Base-by-base conservation (phyloP, 2,888 invertebrate genomes). In the Papilio protenor region DNA sequence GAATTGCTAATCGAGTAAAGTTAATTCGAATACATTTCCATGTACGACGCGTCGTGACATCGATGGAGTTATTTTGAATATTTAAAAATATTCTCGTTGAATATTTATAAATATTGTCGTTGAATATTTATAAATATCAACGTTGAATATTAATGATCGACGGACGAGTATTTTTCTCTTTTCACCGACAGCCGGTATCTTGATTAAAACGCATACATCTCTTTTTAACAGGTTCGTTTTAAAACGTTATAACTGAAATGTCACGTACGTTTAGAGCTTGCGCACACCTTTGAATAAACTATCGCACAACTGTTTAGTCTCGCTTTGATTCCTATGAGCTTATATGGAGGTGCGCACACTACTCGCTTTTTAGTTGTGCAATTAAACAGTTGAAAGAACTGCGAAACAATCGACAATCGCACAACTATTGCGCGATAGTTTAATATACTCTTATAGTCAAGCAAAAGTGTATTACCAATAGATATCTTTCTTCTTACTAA, bases 31-130 rank as follows among this genome's bases (percentile, higher is more conserved):
- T 72, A 75, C 80, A 82, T 85, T 82, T 81, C 78, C 79, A 83
- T 81, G 82, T 82, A 79, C 80, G 81, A 82, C 82, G 81, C 82
- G 80, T 82, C 81, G 79, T 81, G 81, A 84, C 84, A 83, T 82
- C 80, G 80, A 83, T 84, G 84, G 82, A 85, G 84, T 85, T 82
- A 85, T 84, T 85, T 81, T 83, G 82, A 83, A 85, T 86, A 84
- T 84, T 81, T 83, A 83, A 82, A 83, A 83, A 83, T 81, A 81
- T 78, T 71, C 77, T 40, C 76, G 72, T 81, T 83, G 82, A 83
- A 85, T 86, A 84, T 84, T 81, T 83, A 83, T 82, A 83, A 83
- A 83, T 82, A 81, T 77, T 71, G 74, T 40, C 76, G 73, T 81
- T 83, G 81, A 84, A 85, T 86, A 84, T 84, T 81, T 83, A 83